Percentiles rank a stretch among this genome's conserved stretches.
Evolutionary conservation across 2,888 invertebrate genomes (phyloP).

Genomic region (Tachina fera): DNA sequence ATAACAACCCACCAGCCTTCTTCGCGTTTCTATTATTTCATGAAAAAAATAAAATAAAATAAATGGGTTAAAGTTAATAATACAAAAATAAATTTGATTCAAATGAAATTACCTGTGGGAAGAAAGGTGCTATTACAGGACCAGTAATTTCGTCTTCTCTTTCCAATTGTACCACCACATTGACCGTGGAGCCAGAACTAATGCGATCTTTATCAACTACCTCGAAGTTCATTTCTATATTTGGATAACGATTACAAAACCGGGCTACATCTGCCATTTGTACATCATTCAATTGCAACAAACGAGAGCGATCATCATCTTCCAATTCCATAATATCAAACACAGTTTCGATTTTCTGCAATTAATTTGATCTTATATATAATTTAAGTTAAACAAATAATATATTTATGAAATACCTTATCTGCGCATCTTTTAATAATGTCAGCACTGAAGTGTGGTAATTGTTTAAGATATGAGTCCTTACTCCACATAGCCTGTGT

Average conservation of each 20-base stretch:
- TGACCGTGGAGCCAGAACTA: constrained; percentile 92
- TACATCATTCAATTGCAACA: constrained; percentile 90
- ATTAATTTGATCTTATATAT: neutral
- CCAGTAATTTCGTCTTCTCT: constrained; percentile 98
- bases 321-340: constrained; percentile 92
- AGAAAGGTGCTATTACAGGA: constrained; percentile 98
- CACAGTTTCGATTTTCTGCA: constrained; percentile 87
- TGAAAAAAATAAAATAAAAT: neutral
- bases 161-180: constrained; percentile 95
- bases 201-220: constrained; percentile 91
- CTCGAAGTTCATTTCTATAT: constrained; percentile 97
- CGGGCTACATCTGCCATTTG: constrained; percentile 99
- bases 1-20: constrained; percentile 99
- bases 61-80: neutral
- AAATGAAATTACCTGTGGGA: constrained; percentile 90
- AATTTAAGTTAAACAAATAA: neutral
- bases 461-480: constrained; percentile 97
- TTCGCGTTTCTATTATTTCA: constrained; percentile 89
- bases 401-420: constrained; percentile 83
- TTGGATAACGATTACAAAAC: constrained; percentile 99
- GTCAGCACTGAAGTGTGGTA: constrained; percentile 96
- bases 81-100: neutral
- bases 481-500: constrained; percentile 99
- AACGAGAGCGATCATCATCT: constrained; percentile 92
- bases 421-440: constrained; percentile 95